These are phyloP conservation scores for Tuberolachnus salignus DNA, from an alignment of 2,888 invertebrate genomes.

Conservation along the genomic window DNA sequence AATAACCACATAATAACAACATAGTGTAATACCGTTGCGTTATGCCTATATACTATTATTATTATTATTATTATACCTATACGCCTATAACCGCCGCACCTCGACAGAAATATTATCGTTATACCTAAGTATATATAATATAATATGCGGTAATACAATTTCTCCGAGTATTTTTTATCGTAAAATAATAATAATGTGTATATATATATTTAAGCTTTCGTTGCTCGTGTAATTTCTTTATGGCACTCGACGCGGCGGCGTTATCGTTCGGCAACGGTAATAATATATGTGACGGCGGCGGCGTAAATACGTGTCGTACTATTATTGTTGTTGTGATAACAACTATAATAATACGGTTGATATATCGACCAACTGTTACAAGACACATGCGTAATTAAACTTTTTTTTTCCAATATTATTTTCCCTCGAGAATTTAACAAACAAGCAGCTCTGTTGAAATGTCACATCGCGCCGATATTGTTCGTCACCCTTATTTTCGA, in stretches of 20 bases:
- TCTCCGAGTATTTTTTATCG: slow-evolving; percentile 24
- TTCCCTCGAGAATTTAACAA: no score
- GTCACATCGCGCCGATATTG: no score
- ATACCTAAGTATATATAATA: no score
- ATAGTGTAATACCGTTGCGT: neutral
- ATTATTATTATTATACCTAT: neutral
- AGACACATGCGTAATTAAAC: no score
- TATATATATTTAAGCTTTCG: neutral
- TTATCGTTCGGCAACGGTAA: slow-evolving; percentile 17
- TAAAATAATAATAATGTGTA: neutral
- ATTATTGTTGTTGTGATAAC: neutral
- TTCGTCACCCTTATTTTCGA: no score
- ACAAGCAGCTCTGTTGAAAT: no score
- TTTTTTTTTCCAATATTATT: no score
- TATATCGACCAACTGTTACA: no score
- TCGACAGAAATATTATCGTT: no score
- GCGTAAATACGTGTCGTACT: neutral
- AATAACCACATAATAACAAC: neutral
- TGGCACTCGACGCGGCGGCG: slow-evolving; percentile 26
- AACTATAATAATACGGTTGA: no score
- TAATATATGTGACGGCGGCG: neutral
- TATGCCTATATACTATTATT: no score
- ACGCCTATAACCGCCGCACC: no score
- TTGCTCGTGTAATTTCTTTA: slow-evolving; percentile 42
- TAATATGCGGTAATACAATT: neutral